phyloP scores from a whole-genome alignment of 2,797 vertebrate genomes.

The Siniperca undulata region DNA sequence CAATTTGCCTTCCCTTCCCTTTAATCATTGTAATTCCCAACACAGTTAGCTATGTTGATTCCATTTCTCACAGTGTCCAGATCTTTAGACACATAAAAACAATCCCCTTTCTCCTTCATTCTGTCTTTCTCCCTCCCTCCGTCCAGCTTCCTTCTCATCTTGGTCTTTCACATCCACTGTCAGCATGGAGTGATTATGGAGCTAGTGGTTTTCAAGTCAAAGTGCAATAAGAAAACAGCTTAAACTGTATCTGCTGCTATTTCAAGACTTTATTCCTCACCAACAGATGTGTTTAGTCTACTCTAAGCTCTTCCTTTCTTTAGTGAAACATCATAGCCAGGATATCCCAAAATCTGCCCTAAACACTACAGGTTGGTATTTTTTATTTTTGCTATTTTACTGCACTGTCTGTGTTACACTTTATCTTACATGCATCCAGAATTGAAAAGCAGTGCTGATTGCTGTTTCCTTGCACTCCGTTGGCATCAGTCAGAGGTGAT shows the following conservation, averaged over 20 bases:
- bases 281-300: not conserved
- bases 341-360: not conserved
- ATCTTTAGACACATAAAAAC: no score
- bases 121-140: not conserved
- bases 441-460: not conserved
- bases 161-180: not conserved
- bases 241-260: not conserved
- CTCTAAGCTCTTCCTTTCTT: not conserved
- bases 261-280: not conserved
- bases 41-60: no score
- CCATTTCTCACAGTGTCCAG: no score
- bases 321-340: not conserved
- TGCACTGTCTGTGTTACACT: not conserved
- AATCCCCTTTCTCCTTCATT: no score
- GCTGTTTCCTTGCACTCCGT: constrained; percentile 11
- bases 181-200: not conserved
- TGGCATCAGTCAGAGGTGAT: constrained; percentile 47
- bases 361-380: not conserved
- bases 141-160: not conserved
- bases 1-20: no score
- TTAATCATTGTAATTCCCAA: no score
- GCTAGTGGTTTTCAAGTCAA: not conserved
- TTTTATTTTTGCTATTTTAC: not conserved
- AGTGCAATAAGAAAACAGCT: not conserved
- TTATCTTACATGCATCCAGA: not conserved